Base-by-base conservation (phyloP, 2,888 invertebrate species). In the Fragum sueziense region DNA sequence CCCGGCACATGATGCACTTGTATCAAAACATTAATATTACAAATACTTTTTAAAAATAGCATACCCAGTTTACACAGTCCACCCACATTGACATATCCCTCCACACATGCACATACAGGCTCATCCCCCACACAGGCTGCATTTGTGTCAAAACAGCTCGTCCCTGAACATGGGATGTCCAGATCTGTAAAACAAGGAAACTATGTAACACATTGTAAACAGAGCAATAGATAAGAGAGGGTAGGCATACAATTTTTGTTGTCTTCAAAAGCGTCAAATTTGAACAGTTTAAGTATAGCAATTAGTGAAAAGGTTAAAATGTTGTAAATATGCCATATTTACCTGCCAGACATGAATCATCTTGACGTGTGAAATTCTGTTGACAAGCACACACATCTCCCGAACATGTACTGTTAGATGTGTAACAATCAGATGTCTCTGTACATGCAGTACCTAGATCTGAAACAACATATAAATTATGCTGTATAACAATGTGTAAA, bases 101-200 rank as follows among this genome's bases (percentile, higher is more conserved):
- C 20, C 25, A 25, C 25, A 57, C 57, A 57, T 57, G 11, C 57
- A 57, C 57, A 57, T 25, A 27, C 14, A 57, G 57, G 11, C 11
- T 57, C 57, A 7, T 7, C n/a, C 27, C 2, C 25, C 6, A 3
- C 6, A 57, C 57, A 57, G n/a, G n/a, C 27, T 3, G 57, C 57
- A 57, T 57, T 57, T 3, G 2, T 14, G 14, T 57, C 57, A 57
- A 20, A 57, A 57, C 57, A 57, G 4, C 9, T 57, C 25, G 27
- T 7, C 14, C 25, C 25, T 57, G 9, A 9, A 57, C 57, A 57
- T 14, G 27, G 22, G n/a, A 25, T n/a, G 25, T 25, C 57, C 25
- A 57, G 57, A 57, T 57, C 57, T 57, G 57, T 11, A 27, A 6
- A 27, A 57, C 57, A 57, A 47, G n/a, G n/a, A n/a, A n/a, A n/a